These are phyloP conservation scores for Meteorus cinctellus DNA, from an alignment of 2,888 invertebrate species.

Conservation along the genomic window DNA sequence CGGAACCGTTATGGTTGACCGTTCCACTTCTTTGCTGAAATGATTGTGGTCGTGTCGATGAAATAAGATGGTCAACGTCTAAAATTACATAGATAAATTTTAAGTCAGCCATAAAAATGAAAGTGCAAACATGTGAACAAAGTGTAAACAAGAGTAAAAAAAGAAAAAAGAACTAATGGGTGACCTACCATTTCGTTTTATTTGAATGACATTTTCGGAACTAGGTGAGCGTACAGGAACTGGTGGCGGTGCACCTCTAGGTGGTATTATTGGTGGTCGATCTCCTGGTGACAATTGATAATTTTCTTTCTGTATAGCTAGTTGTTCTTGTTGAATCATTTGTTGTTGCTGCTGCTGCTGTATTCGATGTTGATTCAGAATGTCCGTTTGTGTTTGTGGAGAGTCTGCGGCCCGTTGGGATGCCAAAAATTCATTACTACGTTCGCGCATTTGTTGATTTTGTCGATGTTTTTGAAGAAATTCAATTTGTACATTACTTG, in stretches of 20 bases:
- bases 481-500: conserved; percentile 67
- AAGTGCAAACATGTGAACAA: too few relatives aligned
- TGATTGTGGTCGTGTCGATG: conserved; percentile 65
- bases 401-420: conserved; percentile 33
- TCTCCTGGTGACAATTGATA: conserved; percentile 66
- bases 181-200: conserved; percentile 65
- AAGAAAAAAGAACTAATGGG: not conserved
- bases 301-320: conserved; percentile 59
- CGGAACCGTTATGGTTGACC: conserved; percentile 69
- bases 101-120: not conserved
- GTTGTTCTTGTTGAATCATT: conserved; percentile 62
- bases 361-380: conserved; percentile 73
- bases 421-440: conserved; percentile 58
- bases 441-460: conserved; percentile 69
- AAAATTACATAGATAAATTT: conserved; percentile 32
- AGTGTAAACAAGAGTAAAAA: conserved; percentile 5
- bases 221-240: conserved; percentile 74
- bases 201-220: conserved; percentile 67
- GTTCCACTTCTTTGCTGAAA: conserved; percentile 64
- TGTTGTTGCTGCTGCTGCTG: conserved; percentile 72
- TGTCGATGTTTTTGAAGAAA: conserved; percentile 67
- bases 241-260: conserved; percentile 77
- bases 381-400: conserved; percentile 75
- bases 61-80: conserved; percentile 65
- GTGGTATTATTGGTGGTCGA: conserved; percentile 78